Base-by-base conservation (phyloP, 2,888 invertebrate species). In the Unio pictorum region DNA sequence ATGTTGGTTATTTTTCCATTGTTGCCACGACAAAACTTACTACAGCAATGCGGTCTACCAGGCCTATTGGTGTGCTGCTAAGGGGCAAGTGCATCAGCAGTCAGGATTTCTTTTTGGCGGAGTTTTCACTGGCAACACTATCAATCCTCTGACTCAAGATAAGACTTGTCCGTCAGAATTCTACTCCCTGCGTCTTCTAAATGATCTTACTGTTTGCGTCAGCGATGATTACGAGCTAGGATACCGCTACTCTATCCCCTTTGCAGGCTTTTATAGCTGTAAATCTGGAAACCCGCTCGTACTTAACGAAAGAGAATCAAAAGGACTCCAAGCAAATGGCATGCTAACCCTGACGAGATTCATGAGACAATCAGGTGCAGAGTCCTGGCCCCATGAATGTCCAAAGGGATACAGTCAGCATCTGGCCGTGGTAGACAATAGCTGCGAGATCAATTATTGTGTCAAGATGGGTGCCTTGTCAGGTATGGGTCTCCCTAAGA, bases 231-330 rank as follows among this genome's bases (percentile, higher is more conserved):
- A 78, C 61, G 84, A 85, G 68, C 68, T 82, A 20, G 83, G 81
- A 1, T 73, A 56, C 20, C 55, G 67, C 8, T 75, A 78, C 60
- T 75, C 84, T 0, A 64, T 86, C 0, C 84, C 84, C 4, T 86
- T 87, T 69, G 84, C 81, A 59, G 87, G 87, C 0, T 84, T 87
- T 72, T 83, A 79, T 69, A 84, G 83, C 66, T 86, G 86, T 64
- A 68, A 73, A 28, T 34, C 79, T 11, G 85, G 83, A 2, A 85
- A 86, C 65, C 85, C 84, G 0, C 67, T 83, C 54, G 72, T 80
- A 11, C 30, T 23, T 23, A 23, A 23, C 23, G 23, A 23, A 23
- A 23, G 23, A 23, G 23, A 23, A 23, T 23, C 23, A 23, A 23
- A 23, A 23, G 23, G 23, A 23, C 23, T 23, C 23, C 23, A 23